Evolutionary conservation across 2,797 vertebrate species (phyloP).

Genomic region (Mastacembelus armatus): DNA sequence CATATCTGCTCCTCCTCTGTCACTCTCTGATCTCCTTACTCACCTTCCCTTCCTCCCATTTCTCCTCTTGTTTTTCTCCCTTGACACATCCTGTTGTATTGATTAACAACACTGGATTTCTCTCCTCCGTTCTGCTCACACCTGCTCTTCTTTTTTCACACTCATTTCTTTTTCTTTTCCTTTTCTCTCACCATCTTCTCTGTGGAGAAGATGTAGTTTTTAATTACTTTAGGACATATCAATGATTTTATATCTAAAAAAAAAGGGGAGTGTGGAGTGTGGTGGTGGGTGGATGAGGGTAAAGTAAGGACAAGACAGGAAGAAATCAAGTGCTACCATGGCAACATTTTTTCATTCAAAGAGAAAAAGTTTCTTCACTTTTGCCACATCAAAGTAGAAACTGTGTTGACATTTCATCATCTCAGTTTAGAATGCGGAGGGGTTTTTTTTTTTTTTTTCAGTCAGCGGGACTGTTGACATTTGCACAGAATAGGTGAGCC

Average conservation of each 20-base stretch:
- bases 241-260: slow-evolving; percentile 31
- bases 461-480: slow-evolving; percentile 39
- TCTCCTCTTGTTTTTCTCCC: slow-evolving; percentile 9
- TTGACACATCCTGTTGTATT: slow-evolving; percentile 24
- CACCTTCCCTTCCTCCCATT: slow-evolving; percentile 21
- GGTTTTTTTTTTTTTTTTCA: slow-evolving; percentile 28
- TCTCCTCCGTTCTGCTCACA: not conserved
- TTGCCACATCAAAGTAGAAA: slow-evolving; percentile 23
- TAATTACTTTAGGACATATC: slow-evolving; percentile 33
- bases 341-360: slow-evolving; percentile 39
- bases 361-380: slow-evolving; percentile 7
- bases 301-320: slow-evolving; percentile 34
- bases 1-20: slow-evolving; percentile 34
- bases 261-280: slow-evolving; percentile 9
- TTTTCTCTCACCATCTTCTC: not conserved
- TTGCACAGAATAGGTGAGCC: slow-evolving; percentile 35
- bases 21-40: slow-evolving; percentile 27
- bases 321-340: slow-evolving; percentile 51
- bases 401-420: slow-evolving; percentile 48
- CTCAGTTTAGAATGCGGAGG: slow-evolving; percentile 15
- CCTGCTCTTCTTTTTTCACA: slow-evolving; percentile 1
- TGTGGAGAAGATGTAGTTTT: slow-evolving; percentile 33
- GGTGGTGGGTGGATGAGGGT: slow-evolving; percentile 22
- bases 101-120: slow-evolving; percentile 35
- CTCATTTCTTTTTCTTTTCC: not conserved